Base-by-base conservation (phyloP, 35 echinoderm and acorn worm species). In the Diadema setosum region DNA sequence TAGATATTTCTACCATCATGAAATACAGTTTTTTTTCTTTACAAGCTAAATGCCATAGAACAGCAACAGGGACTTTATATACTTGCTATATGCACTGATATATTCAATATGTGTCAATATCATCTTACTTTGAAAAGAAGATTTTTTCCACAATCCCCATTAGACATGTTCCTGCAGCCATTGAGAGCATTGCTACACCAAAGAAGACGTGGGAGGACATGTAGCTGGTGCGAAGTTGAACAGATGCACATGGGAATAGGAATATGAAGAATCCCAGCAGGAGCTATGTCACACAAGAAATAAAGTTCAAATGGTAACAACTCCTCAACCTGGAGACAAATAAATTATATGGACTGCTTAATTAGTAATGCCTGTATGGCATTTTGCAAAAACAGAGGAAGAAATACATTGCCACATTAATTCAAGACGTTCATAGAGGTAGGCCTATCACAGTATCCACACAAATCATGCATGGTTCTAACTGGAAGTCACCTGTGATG, bases 131-230 rank as follows among this genome's bases (percentile, higher is more conserved):
- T 73, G 60, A 73, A 57, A 87, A 87, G 9, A 46, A 46, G 41
- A 87, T 87, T 26, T 73, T 73, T 48, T 87, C 85, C 9, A 70
- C 15, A 5, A 70, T 87, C 15, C 85, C 85, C 3, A 87, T 30
- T 5, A 87, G 27, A 44, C 41, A 87, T 17, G 65, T 50, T 1
- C 23, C 85, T 30, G 39, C 85, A 18, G 85, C 45, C 85, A 87
- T 87, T 0, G 69, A 33, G 7, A 87, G 45, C 41, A 87, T 87
- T 42, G 69, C 30, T 12, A 70, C 50, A 15, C 85, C 85, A 45
- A 65, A 65, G 65, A 73, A 87, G 29, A 87, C 85, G 17, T 87
- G 85, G 34, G 69, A 48, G 24, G 64, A 70, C 9, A 87, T 34
- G 41, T 87, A 87, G 34, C 45, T 26, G 26, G 44, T 39, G 14